Evolutionary conservation across 1,140 invertebrate species (phyloP).

Genomic region (Armadillidium nasatum): DNA sequence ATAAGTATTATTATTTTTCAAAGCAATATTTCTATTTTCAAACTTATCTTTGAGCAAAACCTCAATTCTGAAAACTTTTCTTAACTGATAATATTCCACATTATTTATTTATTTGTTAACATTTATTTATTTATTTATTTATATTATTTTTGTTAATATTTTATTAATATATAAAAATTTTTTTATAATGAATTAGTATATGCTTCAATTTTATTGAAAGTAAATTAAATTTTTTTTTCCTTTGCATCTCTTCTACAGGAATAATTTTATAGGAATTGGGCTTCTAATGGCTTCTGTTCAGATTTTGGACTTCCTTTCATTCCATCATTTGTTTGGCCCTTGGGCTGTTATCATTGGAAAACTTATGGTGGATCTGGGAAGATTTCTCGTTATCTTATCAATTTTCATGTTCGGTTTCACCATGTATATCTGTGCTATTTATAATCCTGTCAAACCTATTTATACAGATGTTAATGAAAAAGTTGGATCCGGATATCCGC

Average conservation of each 20-base stretch:
- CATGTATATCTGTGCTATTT: slow-evolving; percentile 91
- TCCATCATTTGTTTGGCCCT: slow-evolving; percentile 97
- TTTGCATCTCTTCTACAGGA: slow-evolving; percentile 84
- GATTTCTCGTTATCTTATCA: slow-evolving; percentile 91
- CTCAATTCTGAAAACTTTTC: no score
- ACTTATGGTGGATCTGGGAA: slow-evolving; percentile 51
- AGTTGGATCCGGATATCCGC: slow-evolving; percentile 35
- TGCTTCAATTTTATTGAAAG: slow-evolving; percentile 10
- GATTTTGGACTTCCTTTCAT: slow-evolving; percentile 92
- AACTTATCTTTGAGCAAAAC: no score
- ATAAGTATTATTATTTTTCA: no score
- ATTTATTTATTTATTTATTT: no score
- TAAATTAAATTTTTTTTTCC: not conserved
- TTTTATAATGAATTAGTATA: no score
- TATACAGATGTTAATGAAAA: slow-evolving; percentile 30
- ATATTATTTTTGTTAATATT: not conserved
- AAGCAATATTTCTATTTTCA: no score
- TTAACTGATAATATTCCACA: no score
- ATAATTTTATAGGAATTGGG: slow-evolving; percentile 92
- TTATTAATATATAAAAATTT: no score
- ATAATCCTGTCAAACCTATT: slow-evolving; percentile 69
- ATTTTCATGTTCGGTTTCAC: slow-evolving; percentile 99
- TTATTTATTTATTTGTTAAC: no score
- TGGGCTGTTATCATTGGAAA: slow-evolving; percentile 73
- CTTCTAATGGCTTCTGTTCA: slow-evolving; percentile 94